These are phyloP conservation scores for Natator depressus DNA, from an alignment of 2,113 vertebrate species.

Conservation along the genomic window DNA sequence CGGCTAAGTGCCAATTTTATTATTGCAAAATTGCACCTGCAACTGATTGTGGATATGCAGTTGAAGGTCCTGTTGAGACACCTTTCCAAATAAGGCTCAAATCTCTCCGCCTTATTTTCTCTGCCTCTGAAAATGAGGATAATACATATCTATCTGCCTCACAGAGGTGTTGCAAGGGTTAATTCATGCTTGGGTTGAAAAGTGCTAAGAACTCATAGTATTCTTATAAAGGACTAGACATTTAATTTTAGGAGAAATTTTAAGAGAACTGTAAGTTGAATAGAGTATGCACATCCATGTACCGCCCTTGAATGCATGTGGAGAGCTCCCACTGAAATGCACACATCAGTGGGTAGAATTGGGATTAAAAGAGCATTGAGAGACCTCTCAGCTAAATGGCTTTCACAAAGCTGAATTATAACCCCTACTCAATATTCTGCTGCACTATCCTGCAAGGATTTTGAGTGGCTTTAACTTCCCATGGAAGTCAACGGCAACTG, in stretches of 20 bases:
- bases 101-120: neutral
- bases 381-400: neutral
- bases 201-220: neutral
- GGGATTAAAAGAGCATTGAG: neutral
- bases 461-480: neutral
- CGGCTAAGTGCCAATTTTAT: rapidly evolving
- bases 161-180: neutral
- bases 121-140: neutral
- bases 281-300: neutral
- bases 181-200: neutral
- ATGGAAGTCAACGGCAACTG: neutral
- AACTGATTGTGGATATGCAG: neutral
- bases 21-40: neutral
- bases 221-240: neutral
- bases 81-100: neutral
- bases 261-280: neutral
- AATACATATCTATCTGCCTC: neutral
- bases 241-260: neutral
- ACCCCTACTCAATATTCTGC: neutral
- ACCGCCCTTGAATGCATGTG: neutral
- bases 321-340: neutral
- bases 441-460: too few relatives aligned
- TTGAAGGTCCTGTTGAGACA: neutral
- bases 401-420: neutral
- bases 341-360: neutral